Base-by-base conservation (phyloP, 2,113 vertebrate species). In the Cnemophilus loriae region DNA sequence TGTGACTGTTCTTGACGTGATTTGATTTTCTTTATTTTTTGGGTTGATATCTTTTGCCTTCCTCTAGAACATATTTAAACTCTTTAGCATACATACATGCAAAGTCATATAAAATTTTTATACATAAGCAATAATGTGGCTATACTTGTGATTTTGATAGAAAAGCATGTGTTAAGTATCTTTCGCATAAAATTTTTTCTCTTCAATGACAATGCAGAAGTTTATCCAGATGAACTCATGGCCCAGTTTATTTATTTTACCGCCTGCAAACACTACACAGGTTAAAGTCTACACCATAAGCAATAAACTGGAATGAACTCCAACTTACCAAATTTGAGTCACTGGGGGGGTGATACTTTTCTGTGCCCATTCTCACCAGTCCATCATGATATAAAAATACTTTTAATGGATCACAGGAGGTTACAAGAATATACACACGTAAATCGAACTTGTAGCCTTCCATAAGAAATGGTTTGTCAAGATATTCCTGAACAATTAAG, bases 391-490 rank as follows among this genome's bases (percentile, higher is more conserved):
- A 99, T 53, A 99, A 98, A 97, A 99, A 99, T 97, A 99, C 98
- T 96, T 99, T 99, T 65, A 99, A 97, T 9, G 99, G 99, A 95
- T 99, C 99, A 74, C 99, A 99, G 68, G 99, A 99, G n/a, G 99
- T 99, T 93, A 99, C 98, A 64, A 99, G 98, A 97, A 99, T 99
- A 97, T 99, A 99, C 96, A 99, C 98, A 84, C 99, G 98, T 92
- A 99, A 98, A 96, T 99, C 99, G 96, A 99, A 99, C 97, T 99
- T 99, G 98, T 99, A 99, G 63, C 99, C 99, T 98, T 99, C 99
- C 99, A 99, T 99, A 84, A 99, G 97, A 94, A 99, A 99, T 47
- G 99, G 99, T 83, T 99, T 99, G 96, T 99, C 99, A 92, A 99
- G 98, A 95, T 99, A 99, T 94, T 99, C 99, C 98, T 99, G 99